A percentile compares a stretch with the other conserved stretches of the same genome.
Conservation (phyloP, 2,888 invertebrate genomes). For the Caenorhabditis sp. region DNA sequence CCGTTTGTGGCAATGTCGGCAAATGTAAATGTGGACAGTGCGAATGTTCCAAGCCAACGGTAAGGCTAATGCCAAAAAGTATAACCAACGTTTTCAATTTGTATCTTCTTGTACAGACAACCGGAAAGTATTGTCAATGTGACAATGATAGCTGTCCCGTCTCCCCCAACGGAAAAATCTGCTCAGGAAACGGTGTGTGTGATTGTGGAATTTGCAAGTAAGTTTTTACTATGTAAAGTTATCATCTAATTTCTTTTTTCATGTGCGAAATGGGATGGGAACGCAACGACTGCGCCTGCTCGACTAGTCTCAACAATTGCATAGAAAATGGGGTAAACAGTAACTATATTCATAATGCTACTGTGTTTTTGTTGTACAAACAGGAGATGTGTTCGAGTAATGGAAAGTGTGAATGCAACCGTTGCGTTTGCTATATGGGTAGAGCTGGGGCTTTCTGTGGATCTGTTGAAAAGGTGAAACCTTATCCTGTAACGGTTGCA, state of each 20-base stretch:
- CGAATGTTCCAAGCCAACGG: slow-evolving; percentile 61
- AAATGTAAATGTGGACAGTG: slow-evolving; percentile 76
- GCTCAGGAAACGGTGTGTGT: slow-evolving; percentile 74
- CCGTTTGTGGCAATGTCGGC: slow-evolving; percentile 69
- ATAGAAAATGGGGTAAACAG: slow-evolving; percentile 68
- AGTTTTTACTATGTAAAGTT: slow-evolving; percentile 2
- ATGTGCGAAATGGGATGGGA: slow-evolving; percentile 73
- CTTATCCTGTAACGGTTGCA: too few species aligned
- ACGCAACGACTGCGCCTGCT: slow-evolving; percentile 73
- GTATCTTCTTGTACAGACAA: slow-evolving; percentile 53
- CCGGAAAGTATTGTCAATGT: slow-evolving; percentile 77
- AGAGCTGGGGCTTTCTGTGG: slow-evolving; percentile 75
- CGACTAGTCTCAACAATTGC: slow-evolving; percentile 65
- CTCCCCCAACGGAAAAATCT: slow-evolving; percentile 66
- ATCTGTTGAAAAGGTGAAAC: slow-evolving; percentile 62
- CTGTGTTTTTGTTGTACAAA: slow-evolving; percentile 8
- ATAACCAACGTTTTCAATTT: background rate
- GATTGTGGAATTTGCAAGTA: slow-evolving; percentile 73
- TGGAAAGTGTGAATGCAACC: slow-evolving; percentile 77
- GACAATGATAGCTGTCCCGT: slow-evolving; percentile 72
- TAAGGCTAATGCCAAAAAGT: too few species aligned
- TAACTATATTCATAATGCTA: too few species aligned
- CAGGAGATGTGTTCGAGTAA: slow-evolving; percentile 74
- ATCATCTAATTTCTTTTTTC: too few species aligned
- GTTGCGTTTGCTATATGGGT: slow-evolving; percentile 75